Percentiles rank a stretch among this genome's conserved stretches.
Conservation (phyloP, 2,797 vertebrate species). For the Pangasius mekongensis region DNA sequence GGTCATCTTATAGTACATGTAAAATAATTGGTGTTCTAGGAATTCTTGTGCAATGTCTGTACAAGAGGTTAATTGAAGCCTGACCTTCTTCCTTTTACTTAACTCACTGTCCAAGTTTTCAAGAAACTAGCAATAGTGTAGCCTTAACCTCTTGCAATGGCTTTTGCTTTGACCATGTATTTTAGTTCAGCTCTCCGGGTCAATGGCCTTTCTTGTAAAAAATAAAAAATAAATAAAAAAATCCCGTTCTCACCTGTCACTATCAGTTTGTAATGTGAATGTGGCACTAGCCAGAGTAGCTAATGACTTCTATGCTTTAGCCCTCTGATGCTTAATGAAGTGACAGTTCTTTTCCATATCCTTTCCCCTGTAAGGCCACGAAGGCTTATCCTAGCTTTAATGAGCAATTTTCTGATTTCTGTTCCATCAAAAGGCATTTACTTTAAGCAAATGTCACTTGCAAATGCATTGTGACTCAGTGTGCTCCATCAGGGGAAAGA, state of each 20-base stretch:
- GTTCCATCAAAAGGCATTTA: slow-evolving; percentile 57
- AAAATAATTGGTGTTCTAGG: neutral
- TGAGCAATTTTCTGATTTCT: slow-evolving; percentile 50
- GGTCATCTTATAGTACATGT: neutral
- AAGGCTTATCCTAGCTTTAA: slow-evolving; percentile 50
- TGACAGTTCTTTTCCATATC: slow-evolving; percentile 45
- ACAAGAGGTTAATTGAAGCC: slow-evolving; percentile 49
- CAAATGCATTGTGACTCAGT: slow-evolving; percentile 62
- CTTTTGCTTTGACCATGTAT: slow-evolving; percentile 31
- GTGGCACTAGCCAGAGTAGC: slow-evolving; percentile 22
- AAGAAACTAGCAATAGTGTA: slow-evolving; percentile 26
- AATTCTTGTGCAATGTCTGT: slow-evolving; percentile 18
- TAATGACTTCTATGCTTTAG: slow-evolving; percentile 48
- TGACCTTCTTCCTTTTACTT: slow-evolving; percentile 36
- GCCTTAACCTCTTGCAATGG: neutral
- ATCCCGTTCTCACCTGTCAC: slow-evolving; percentile 27
- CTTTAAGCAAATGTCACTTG: slow-evolving; percentile 65
- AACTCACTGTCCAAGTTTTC: slow-evolving; percentile 27
- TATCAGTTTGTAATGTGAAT: slow-evolving; percentile 31
- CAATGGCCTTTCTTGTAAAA: slow-evolving; percentile 15
- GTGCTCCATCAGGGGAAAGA: slow-evolving; percentile 45
- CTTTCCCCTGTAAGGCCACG: slow-evolving; percentile 36
- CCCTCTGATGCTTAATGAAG: slow-evolving; percentile 55
- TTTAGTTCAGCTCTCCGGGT: slow-evolving; percentile 31
- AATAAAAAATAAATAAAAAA: neutral